Base-by-base conservation (phyloP, 1,140 invertebrate species). In the Branchinecta lindahli region DNA sequence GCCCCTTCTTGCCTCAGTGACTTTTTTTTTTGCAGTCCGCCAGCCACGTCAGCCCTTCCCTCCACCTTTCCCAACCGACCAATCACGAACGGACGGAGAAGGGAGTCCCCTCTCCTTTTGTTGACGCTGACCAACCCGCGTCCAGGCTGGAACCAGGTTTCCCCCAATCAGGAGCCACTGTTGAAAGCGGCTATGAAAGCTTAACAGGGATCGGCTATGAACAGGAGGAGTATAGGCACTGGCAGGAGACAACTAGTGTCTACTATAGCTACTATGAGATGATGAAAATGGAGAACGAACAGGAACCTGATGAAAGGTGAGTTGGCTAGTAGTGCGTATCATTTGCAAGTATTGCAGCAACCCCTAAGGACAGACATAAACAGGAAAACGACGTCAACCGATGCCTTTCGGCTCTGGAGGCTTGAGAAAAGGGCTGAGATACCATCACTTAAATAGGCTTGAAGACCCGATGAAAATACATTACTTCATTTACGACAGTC, bases 151-250 rank as follows among this genome's bases (percentile, higher is more conserved):
- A 61, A 20, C 52, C 52, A 20, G 52, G 52, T 20, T 61, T 61
- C 18, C 52, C 52, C 52, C 52, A 61, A 61, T 61, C 52, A 61
- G 52, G 52, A 12, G 52, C 52, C 12, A 61, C 52, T 1, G 52
- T 61, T 20, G 52, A 61, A 61, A 61, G 52, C 18, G 52, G 52
- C 52, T 61, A 61, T 61, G 52, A 61, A 61, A 61, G 52, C 52
- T 20, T 61, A 61, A 12, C 52, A 15, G 52, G 52, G 12, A 20
- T 61, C 6, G 52, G 52, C 52, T 61, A 61, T 20, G 52, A 61
- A 4, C 52, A 61, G 18, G 52, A 61, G 18, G 52, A 61, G 6
- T 61, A 61, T 61, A 12, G 52, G 52, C 12, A 61, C 52, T 61
- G 52, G 52, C 52, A 61, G 18, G 18, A 61, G 12, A 12, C 52